phyloP scores from a whole-genome alignment of 1,140 invertebrate species.

The Aporrectodea caliginosa region DNA sequence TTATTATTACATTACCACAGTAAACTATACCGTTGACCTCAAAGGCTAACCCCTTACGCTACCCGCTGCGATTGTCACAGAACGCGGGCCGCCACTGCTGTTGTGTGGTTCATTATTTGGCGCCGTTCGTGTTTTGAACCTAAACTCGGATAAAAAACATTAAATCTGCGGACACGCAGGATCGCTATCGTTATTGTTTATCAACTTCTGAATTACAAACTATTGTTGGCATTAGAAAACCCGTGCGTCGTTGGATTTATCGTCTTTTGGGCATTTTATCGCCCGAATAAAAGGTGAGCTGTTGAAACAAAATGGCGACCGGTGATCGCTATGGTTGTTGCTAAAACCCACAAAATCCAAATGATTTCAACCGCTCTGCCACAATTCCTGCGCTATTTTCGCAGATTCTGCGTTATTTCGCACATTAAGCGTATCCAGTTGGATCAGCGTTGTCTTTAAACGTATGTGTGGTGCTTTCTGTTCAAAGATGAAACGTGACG shows the following conservation, averaged over 20 bases:
- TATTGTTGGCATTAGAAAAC: no score
- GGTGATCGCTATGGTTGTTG: background rate
- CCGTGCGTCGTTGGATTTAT: background rate
- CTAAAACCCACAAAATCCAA: background rate
- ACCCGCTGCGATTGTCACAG: no score
- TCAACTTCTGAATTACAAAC: background rate
- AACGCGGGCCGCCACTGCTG: no score
- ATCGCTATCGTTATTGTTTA: background rate
- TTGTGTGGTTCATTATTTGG: conserved; percentile 3
- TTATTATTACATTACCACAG: no score
- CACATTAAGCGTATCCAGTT: no score
- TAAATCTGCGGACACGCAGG: background rate
- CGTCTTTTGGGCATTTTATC: background rate
- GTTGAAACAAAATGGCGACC: background rate
- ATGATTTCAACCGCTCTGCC: background rate
- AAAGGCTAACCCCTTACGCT: no score
- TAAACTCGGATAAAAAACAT: background rate
- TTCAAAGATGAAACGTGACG: background rate
- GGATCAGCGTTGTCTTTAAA: no score
- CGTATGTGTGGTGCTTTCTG: background rate
- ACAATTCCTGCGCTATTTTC: no score
- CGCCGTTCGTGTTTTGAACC: background rate
- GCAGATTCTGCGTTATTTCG: no score
- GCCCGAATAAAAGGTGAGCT: background rate
- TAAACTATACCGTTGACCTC: no score